Base-by-base conservation (phyloP, 2,888 invertebrate genomes). In the Mythimna impura region DNA sequence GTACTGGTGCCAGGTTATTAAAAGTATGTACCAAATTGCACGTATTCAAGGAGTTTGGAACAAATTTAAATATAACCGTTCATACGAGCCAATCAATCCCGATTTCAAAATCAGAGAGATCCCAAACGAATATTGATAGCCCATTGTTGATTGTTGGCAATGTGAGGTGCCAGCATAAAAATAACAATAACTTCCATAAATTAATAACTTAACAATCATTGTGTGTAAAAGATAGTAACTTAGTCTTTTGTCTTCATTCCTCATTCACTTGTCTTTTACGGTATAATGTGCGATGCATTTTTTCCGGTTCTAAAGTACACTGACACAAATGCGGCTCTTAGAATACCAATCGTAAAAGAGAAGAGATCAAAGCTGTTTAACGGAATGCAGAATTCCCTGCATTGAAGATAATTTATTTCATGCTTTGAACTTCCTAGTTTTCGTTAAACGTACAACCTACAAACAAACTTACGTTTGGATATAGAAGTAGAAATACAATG, bases 251-350 rank as follows among this genome's bases (percentile, higher is more conserved):
- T 77, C 71, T 60, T 14, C 72, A 66, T 82, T 62, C 57, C 57
- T 40, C 40, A 40, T 10, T 57, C 20, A 43, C n/a, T 47, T 30
- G 64, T 61, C 17, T 52, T 71, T 55, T 52, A 54, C 54, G 25
- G 71, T 47, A 52, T 52, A 63, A 60, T 43, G 43, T 57, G 22
- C 43, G 22, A 54, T 66, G 50, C 71, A 77, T 17, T 65, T 64
- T 63, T 69, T 73, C 79, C 62, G 81, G 77, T 73, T 75, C 67
- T 70, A 67, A 73, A 72, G 70, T 76, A 88, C 73, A 78, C 79
- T 78, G 74, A 67, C 83, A 79, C 76, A 71, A 65, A 68, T 82
- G 63, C 66, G 58, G 22, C 76, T 70, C 68, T 68, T 65, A 66
- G 71, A 75, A 81, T 73, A 67, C 62, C 22, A 73, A 66, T 69